Evolutionary conservation across 2,113 vertebrate species (phyloP), one percentile per base, ranked within the genome.

Genomic region (Hippoglossus stenolepis): DNA sequence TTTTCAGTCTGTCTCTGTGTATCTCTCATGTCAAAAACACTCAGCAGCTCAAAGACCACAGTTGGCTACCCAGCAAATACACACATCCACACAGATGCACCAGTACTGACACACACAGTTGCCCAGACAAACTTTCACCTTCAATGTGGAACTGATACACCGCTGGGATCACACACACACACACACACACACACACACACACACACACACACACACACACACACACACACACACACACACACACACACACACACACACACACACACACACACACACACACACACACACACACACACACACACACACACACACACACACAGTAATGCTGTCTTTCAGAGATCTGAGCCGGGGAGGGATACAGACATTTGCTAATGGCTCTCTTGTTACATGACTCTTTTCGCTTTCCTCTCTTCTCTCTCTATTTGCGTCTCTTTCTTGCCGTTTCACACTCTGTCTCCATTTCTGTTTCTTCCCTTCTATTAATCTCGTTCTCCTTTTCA

Each of bases 351-450:
- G 31, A 60, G 28, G 11, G 66, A 76, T 64, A 57, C 38, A 58
- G 45, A 77, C 70, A 64, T 59, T 80, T 73, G 73, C 62, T 85
- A 85, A 85, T 80, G 75, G 72, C 61, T 63, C 80, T 77, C 74
- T 77, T 77, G 80, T 82, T 87, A 75, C 70, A 62, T 54, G 73
- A 73, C 64, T 74, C 80, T 24, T 31, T 56, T 74, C 49, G 5
- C 58, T 65, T 58, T 51, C 24, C 26, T 23, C 56, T 51, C 35
- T 23, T 47, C 67, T 65, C 24, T 72, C 43, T 75, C 38, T 40
- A 13, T 82, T 56, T 71, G 5, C 10, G 54, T 82, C 40, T 72
- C 40, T 71, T 54, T 73, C 40, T 75, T 17, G 26, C 54, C 49
- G 11, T 74, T 73, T 83, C 69, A 69, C 59, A 58, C 70, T 73